phyloP scores from a whole-genome alignment of 2,113 vertebrate species.

The Laterallus jamaicensis region DNA sequence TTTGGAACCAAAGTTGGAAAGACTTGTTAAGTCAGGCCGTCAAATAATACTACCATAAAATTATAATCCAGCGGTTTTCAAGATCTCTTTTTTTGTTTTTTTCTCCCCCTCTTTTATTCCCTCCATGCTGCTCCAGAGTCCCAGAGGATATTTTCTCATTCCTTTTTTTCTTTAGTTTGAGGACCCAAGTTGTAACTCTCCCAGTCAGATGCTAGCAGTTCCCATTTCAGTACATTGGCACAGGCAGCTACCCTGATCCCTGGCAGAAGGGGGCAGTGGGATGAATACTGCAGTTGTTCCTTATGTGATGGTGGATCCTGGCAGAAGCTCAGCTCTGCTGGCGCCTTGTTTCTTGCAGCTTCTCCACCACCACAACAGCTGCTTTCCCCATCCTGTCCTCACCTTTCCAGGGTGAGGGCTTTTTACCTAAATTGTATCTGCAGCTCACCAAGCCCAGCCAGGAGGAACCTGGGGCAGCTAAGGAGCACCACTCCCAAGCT shows the following conservation, averaged over 20 bases:
- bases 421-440: neutral
- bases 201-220: neutral
- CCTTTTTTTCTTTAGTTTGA: neutral
- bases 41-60: slow-evolving; percentile 56
- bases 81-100: neutral
- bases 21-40: slow-evolving; percentile 64
- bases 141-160: neutral
- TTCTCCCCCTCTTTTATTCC: neutral
- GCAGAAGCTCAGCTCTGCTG: neutral
- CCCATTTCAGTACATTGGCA: neutral
- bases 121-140: neutral
- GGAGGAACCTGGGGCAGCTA: neutral
- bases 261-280: neutral
- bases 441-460: neutral
- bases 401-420: neutral
- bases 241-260: neutral
- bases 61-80: slow-evolving; percentile 61
- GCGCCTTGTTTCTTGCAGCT: neutral
- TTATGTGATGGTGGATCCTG: neutral
- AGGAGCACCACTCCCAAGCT: neutral
- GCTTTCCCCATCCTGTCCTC: neutral
- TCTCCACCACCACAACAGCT: neutral
- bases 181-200: neutral
- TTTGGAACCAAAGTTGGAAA: slow-evolving; percentile 68
- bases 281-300: neutral